Percentiles rank a stretch among this genome's conserved stretches.
Evolutionary conservation across 2,888 invertebrate species (phyloP).

Genomic region (Philereme vetulata): DNA sequence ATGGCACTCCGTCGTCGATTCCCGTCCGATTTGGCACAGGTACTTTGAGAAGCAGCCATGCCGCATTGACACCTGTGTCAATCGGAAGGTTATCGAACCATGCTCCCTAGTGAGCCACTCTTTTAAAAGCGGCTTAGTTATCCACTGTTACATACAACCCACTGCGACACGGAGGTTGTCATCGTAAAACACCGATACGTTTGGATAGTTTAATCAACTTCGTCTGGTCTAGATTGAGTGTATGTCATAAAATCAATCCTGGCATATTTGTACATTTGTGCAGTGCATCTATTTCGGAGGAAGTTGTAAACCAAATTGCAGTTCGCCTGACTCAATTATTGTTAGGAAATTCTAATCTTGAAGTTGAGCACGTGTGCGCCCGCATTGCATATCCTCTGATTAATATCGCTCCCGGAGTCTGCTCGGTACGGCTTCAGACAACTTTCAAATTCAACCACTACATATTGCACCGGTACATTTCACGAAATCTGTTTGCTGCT

Average conservation of each 20-base stretch:
- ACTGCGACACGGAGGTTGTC: too few species aligned
- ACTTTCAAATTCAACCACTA: conserved; percentile 58
- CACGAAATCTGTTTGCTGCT: conserved; percentile 29
- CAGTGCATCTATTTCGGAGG: conserved; percentile 27
- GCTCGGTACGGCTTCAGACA: conserved; percentile 61
- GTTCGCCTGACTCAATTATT: conserved; percentile 71
- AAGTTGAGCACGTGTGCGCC: conserved; percentile 65
- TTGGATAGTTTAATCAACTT: background rate
- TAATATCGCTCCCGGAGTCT: conserved; percentile 64
- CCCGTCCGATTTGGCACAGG: too few species aligned
- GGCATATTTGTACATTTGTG: conserved; percentile 28
- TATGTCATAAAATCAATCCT: conserved; percentile 21
- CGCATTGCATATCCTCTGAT: conserved; percentile 74
- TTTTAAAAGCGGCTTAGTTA: too few species aligned
- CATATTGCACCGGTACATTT: conserved; percentile 39
- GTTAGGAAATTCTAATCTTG: conserved; percentile 72
- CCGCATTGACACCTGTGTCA: too few species aligned
- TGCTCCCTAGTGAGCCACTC: too few species aligned
- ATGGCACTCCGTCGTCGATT: too few species aligned
- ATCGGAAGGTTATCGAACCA: too few species aligned
- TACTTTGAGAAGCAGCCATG: too few species aligned
- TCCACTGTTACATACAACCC: too few species aligned
- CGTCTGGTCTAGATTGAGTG: background rate
- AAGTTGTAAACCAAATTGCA: conserved; percentile 49
- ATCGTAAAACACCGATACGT: background rate